Evolutionary conservation across 2,113 vertebrate species (phyloP).

Genomic region (Phoenicopterus ruber): DNA sequence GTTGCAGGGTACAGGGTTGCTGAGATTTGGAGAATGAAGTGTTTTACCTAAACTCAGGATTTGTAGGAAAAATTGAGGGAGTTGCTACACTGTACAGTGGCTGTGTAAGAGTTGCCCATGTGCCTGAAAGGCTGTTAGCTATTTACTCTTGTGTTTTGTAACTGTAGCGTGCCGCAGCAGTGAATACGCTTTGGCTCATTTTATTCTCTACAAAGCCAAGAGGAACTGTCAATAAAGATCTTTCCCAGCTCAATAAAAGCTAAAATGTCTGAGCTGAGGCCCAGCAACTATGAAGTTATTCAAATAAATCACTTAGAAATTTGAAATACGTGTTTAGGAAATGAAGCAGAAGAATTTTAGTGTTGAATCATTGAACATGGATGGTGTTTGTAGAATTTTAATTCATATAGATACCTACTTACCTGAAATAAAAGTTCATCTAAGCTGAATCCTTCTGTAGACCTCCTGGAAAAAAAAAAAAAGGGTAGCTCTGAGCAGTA

Average conservation of each 20-base stretch:
- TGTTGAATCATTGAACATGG: neutral
- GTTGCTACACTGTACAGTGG: neutral
- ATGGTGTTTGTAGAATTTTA: neutral
- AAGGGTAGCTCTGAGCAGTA: neutral
- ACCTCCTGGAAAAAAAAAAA: neutral
- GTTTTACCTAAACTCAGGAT: neutral
- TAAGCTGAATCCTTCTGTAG: neutral
- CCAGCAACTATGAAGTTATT: neutral
- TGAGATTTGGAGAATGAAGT: neutral
- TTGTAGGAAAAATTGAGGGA: neutral
- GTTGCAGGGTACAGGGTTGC: neutral
- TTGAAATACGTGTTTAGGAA: neutral
- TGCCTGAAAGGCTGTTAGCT: neutral
- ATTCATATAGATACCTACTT: neutral
- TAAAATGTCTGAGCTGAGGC: neutral
- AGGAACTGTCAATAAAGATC: neutral
- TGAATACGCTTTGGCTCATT: neutral
- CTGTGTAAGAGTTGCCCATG: neutral
- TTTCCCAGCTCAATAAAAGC: neutral
- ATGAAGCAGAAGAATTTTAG: neutral
- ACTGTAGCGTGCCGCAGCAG: neutral
- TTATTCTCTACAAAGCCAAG: neutral
- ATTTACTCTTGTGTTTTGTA: neutral
- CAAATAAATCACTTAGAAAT: neutral
- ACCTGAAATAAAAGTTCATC: neutral